Conservation (phyloP, 1,140 invertebrate species). For the Papilio helenus region DNA sequence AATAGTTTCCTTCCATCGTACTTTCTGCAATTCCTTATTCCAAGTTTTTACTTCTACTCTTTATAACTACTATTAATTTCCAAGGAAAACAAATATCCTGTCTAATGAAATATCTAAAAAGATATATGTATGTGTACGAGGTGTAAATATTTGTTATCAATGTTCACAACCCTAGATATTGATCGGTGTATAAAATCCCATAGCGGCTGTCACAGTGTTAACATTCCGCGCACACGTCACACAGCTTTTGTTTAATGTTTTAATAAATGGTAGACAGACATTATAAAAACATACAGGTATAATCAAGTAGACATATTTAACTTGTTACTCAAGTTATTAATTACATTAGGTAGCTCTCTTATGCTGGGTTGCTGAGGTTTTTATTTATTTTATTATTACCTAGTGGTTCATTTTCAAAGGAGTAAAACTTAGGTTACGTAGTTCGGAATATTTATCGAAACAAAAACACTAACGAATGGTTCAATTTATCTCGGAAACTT, state of each 20-base stretch:
- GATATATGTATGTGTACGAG: too few relatives aligned
- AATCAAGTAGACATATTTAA: neutral
- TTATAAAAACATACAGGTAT: neutral
- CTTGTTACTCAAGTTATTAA: neutral
- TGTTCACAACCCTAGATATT: slow-evolving; percentile 10
- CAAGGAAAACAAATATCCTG: too few relatives aligned
- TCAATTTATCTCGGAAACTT: too few relatives aligned
- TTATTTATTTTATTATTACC: too few relatives aligned
- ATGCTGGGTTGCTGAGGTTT: neutral
- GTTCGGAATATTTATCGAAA: too few relatives aligned
- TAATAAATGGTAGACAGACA: slow-evolving; percentile 11
- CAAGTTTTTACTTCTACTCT: neutral
- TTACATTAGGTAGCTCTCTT: neutral
- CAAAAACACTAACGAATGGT: too few relatives aligned
- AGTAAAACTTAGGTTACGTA: too few relatives aligned
- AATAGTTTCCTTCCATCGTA: too few relatives aligned
- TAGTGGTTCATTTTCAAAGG: too few relatives aligned
- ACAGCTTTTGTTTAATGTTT: slow-evolving; percentile 22
- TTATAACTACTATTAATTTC: neutral
- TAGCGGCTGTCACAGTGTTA: slow-evolving; percentile 3
- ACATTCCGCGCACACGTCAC: slow-evolving; percentile 23
- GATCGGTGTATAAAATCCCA: slow-evolving; percentile 18
- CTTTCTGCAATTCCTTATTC: neutral
- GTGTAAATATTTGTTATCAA: neutral
- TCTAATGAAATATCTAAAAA: too few relatives aligned